A percentile compares a stretch with the other conserved stretches of the same genome.
phyloP scores from a whole-genome alignment of 2,888 invertebrate species.

The Hoplodrina ambigua region DNA sequence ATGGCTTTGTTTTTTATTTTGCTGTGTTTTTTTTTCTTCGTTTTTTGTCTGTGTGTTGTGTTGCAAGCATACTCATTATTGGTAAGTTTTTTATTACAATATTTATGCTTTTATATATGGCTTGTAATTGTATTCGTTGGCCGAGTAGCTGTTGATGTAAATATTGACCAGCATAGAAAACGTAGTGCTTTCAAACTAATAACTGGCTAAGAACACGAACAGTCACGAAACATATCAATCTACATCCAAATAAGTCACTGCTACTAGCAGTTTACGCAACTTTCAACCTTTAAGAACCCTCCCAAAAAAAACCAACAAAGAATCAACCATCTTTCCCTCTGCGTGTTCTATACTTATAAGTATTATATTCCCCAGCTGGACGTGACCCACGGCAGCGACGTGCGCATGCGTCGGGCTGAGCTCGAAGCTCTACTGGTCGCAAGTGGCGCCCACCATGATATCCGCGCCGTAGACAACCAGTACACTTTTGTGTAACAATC shows the following conservation, averaged over 20 bases:
- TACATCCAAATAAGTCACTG: neutral
- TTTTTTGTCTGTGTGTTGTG: conserved; percentile 81
- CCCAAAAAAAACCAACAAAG: neutral
- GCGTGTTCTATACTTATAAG: conserved; percentile 7
- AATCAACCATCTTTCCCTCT: neutral
- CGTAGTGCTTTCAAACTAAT: conserved; percentile 58
- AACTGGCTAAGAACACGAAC: conserved; percentile 14
- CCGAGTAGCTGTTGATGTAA: conserved; percentile 46
- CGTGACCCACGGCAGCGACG: conserved; percentile 95
- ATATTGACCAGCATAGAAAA: conserved; percentile 32
- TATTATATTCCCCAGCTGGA: conserved; percentile 87
- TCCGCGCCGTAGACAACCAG: conserved; percentile 95
- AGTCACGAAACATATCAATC: neutral
- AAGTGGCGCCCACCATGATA: conserved; percentile 84
- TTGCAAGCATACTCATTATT: conserved; percentile 74
- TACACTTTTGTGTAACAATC: conserved; percentile 88
- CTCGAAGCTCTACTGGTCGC: conserved; percentile 92
- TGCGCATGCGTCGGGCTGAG: conserved; percentile 94
- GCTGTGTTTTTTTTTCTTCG: conserved; percentile 78
- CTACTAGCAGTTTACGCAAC: neutral
- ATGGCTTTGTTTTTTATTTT: conserved; percentile 87
- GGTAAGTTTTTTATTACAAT: conserved; percentile 78
- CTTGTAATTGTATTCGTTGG: conserved; percentile 50
- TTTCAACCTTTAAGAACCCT: neutral
- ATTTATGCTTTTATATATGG: conserved; percentile 65